Conservation (phyloP, 1,140 invertebrate species). For the Thereuonema tuberculata region DNA sequence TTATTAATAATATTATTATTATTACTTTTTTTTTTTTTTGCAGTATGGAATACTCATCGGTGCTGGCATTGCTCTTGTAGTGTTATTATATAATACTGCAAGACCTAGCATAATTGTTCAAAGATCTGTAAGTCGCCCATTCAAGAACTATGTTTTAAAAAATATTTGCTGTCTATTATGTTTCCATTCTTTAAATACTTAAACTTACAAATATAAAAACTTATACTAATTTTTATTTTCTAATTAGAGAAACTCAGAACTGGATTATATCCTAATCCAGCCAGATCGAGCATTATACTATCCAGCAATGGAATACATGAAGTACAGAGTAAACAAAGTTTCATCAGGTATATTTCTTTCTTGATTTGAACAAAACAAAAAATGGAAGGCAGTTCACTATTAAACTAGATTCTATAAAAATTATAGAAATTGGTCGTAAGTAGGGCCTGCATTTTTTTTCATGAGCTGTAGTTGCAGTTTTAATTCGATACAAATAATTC, state of each 20-base stretch:
- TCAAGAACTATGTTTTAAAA: too few relatives aligned
- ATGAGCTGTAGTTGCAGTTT: too few relatives aligned
- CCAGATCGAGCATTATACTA: conserved; percentile 75
- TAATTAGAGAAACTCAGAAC: conserved; percentile 4
- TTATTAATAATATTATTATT: too few relatives aligned
- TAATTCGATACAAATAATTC: too few relatives aligned
- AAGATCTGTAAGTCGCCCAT: background rate
- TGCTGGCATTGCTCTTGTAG: conserved; percentile 63
- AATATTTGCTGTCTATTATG: too few relatives aligned
- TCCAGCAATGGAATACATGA: conserved; percentile 72
- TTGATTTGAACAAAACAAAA: too few relatives aligned
- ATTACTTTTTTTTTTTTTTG: background rate
- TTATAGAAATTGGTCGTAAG: too few relatives aligned
- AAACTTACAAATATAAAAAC: conserved; percentile 44
- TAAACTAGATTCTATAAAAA: too few relatives aligned
- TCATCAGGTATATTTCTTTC: conserved; percentile 2
- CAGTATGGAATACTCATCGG: conserved; percentile 73
- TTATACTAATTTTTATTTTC: conserved; percentile 52
- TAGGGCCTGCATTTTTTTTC: too few relatives aligned
- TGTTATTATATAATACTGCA: conserved; percentile 72
- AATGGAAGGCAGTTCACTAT: too few relatives aligned
- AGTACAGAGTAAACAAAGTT: conserved; percentile 56
- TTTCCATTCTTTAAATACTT: too few relatives aligned
- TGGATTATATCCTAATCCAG: conserved; percentile 40
- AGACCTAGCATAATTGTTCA: conserved; percentile 56